Percentiles rank a stretch among this genome's conserved stretches.
Evolutionary conservation across 2,888 invertebrate species (phyloP).

Genomic region (Dolichomitus sp.): DNA sequence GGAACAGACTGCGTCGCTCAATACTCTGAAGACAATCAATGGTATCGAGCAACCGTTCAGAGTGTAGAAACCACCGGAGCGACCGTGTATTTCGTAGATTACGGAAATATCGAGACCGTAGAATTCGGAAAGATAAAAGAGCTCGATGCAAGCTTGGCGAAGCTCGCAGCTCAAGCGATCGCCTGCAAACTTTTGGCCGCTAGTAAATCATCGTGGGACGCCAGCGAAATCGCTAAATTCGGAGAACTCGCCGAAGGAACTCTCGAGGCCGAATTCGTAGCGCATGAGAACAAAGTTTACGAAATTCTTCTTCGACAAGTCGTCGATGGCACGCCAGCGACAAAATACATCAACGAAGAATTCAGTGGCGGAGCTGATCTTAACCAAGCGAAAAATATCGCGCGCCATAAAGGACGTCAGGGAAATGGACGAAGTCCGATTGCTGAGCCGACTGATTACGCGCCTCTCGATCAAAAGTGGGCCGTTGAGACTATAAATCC

Average conservation of each 20-base stretch:
- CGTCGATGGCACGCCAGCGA: slow-evolving; percentile 56
- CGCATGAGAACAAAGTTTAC: slow-evolving; percentile 74
- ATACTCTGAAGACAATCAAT: slow-evolving; percentile 88
- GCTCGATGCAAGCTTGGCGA: slow-evolving; percentile 76
- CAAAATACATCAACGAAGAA: slow-evolving; percentile 76
- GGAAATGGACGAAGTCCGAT: slow-evolving; percentile 64
- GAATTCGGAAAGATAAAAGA: slow-evolving; percentile 86
- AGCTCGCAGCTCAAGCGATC: slow-evolving; percentile 82
- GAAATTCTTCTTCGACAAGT: slow-evolving; percentile 76
- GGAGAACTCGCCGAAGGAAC: slow-evolving; percentile 66
- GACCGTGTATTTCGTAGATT: slow-evolving; percentile 90
- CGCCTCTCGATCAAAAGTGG: slow-evolving; percentile 87
- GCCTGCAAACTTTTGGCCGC: slow-evolving; percentile 83
- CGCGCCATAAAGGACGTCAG: slow-evolving; percentile 56
- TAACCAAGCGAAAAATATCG: slow-evolving; percentile 71
- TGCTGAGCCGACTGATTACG: slow-evolving; percentile 82
- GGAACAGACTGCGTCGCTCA: slow-evolving; percentile 81
- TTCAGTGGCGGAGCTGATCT: slow-evolving; percentile 76
- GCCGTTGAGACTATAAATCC: slow-evolving; percentile 86
- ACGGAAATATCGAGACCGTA: slow-evolving; percentile 90
- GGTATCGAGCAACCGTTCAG: slow-evolving; percentile 90
- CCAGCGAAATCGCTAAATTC: slow-evolving; percentile 73
- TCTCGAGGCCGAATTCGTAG: slow-evolving; percentile 80
- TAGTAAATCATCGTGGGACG: slow-evolving; percentile 68
- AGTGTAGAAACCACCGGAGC: slow-evolving; percentile 87